phyloP scores from a whole-genome alignment of 2,797 vertebrate genomes.

The Tamandua tetradactyla region DNA sequence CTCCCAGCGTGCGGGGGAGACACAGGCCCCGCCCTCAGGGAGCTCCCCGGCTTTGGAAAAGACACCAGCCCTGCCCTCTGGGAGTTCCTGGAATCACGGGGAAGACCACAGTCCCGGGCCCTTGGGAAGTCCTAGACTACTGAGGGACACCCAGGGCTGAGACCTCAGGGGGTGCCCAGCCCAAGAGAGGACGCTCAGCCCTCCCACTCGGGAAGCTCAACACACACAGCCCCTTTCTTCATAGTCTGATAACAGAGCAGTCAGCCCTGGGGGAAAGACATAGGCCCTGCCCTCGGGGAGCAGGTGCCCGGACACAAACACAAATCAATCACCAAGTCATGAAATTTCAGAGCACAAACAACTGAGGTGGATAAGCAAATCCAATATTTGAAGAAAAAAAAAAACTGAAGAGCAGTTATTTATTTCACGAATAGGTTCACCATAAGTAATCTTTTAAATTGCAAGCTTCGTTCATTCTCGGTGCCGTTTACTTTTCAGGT shows the following conservation, averaged over 20 bases:
- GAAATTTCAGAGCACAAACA: not conserved
- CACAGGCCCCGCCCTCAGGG: not conserved
- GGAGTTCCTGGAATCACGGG: not conserved
- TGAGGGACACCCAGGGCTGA: not conserved
- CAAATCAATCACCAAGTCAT: not conserved
- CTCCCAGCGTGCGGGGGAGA: not conserved
- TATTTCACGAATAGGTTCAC: not conserved
- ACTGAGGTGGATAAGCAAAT: not conserved
- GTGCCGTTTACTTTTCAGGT: constrained; percentile 1
- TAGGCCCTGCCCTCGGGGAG: not conserved
- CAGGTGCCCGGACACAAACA: not conserved
- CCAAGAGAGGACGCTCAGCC: not conserved
- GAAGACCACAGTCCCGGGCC: not conserved
- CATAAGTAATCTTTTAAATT: not conserved
- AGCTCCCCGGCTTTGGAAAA: not conserved
- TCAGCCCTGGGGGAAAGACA: not conserved
- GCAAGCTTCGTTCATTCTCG: not conserved
- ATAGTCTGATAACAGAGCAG: no score
- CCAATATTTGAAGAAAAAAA: not conserved
- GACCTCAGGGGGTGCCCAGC: not conserved
- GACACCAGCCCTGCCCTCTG: not conserved
- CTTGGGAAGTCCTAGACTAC: not conserved
- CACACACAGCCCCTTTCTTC: not conserved
- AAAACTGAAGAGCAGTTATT: not conserved
- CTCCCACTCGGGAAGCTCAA: not conserved